Evolutionary conservation across 2,113 vertebrate genomes (phyloP), one percentile per base, ranked within the genome.

Genomic region (Sylvicapra grimmia): DNA sequence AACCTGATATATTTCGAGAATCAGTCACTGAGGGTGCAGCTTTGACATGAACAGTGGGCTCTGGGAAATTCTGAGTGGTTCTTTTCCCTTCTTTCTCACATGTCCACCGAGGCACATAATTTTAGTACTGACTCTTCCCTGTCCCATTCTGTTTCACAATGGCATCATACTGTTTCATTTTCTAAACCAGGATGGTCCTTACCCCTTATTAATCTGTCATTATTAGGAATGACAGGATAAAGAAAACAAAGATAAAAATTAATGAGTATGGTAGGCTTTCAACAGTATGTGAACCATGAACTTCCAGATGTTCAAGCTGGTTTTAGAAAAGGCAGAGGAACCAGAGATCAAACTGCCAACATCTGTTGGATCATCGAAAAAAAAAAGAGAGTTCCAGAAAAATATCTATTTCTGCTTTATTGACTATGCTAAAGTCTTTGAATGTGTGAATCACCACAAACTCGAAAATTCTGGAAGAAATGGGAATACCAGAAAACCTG

Each of bases 181-280:
- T 93, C 61, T 83, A 96, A 94, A 94, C 40, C 31, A 94, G 15
- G 29, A 82, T 83, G 51, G 58, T 33, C n/a, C 44, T 88, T 94
- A 68, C 33, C 93, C 31, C 89, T 90, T 82, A 92, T 85, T 63
- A 93, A 75, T 68, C 58, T 93, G 63, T 47, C 53, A 87, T 63
- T 88, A 94, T 82, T 33, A 91, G 58, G 44, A 93, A 80, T 92
- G 36, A 93, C 58, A 89, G 36, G 25, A 80, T 56, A 96, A 47
- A 61, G 95, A 86, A 84, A 19, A 96, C n/a, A 44, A 84, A 56
- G 58, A 77, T 65, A 82, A 47, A 94, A 92, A 91, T 31, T 40
- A 21, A 65, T 59, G 29, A 31, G 2, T 79, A 10, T 29, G 51
- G 36, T 23, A 40, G 68, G 68, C 68, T 72, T 72, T 72, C n/a